These are phyloP conservation scores for Cephalopterus ornatus DNA, from an alignment of 2,113 vertebrate species.

Conservation along the genomic window DNA sequence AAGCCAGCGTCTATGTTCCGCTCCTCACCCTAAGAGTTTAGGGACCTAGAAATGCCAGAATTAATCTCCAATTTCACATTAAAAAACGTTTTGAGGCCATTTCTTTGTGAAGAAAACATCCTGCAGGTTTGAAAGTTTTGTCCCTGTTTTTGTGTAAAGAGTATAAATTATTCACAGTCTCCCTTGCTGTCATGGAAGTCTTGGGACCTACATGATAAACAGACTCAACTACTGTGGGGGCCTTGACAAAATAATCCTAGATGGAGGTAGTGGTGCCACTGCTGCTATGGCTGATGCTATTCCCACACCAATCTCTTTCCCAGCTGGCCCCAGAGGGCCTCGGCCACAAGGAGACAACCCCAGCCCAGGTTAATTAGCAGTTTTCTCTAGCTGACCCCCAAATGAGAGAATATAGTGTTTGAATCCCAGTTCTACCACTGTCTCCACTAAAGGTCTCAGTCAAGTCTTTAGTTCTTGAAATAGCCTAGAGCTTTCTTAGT, in stretches of 20 bases:
- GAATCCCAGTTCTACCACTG: neutral
- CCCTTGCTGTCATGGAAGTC: neutral
- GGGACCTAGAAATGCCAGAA: constrained; percentile 47
- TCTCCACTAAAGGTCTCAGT: neutral
- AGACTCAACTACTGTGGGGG: neutral
- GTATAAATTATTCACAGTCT: constrained; percentile 23
- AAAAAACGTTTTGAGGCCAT: constrained; percentile 40
- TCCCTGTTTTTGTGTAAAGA: constrained; percentile 32
- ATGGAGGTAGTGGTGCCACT: neutral
- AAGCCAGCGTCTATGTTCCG: constrained; percentile 25
- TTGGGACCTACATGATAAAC: neutral
- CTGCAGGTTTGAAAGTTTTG: constrained; percentile 44
- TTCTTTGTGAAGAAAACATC: constrained; percentile 43
- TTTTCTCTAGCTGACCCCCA: constrained; percentile 1
- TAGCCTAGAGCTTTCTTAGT: constrained; percentile 8
- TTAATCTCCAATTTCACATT: constrained; percentile 35
- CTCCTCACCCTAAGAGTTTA: constrained; percentile 27
- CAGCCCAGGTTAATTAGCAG: neutral
- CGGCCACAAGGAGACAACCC: neutral
- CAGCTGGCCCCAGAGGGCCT: neutral
- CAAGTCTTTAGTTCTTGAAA: constrained; percentile 15
- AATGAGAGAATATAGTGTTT: neutral
- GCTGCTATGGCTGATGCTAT: neutral
- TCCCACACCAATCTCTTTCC: neutral
- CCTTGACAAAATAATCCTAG: neutral